Evolutionary conservation across 2,888 invertebrate genomes (phyloP), one percentile per base, ranked within the genome.

Genomic region (Euzetes globulus): DNA sequence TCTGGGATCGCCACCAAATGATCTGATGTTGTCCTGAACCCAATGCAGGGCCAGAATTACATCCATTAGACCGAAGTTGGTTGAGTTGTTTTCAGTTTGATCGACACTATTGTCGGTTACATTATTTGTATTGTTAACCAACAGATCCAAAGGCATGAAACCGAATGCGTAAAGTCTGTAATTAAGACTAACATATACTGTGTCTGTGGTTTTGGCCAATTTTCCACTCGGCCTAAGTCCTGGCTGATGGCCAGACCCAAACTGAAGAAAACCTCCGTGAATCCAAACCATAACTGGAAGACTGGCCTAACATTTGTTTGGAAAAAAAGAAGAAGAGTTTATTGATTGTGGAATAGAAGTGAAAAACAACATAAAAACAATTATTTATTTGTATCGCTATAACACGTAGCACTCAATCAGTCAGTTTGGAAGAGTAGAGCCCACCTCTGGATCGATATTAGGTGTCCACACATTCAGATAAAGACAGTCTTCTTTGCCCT

Each of bases 171-270:
- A 55, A 7, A 72, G 41, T 19, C 72, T 55, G 22, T 60, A 72
- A n/a, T 63, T 72, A 1, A 63, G 27, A 5, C 58, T 58, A 1
- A 94, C 93, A 81, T 91, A 91, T 11, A 94, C 88, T 1, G 91
- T 89, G 81, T 92, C 90, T 76, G 89, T 88, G 2, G 88, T 88
- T 71, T 88, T 87, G 0, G 92, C 89, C 77, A 92, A 88, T 52
- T 89, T 85, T 0, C 91, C 88, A 0, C 91, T 90, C 0, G 93
- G 92, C 78, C 89, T 87, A 79, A 87, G 50, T 9, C 78, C 76
- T 17, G 72, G 58, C 29, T 41, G 45, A 60, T 58, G 60, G n/a
- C 55, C 60, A 6, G 72, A 72, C 6, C 72, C 72, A 13, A 63
- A 55, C 37, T 72, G 72, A 37, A 60, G 60, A 45, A 33, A 78